Base-by-base conservation (phyloP, 2,888 invertebrate species). In the Phortica magna region DNA sequence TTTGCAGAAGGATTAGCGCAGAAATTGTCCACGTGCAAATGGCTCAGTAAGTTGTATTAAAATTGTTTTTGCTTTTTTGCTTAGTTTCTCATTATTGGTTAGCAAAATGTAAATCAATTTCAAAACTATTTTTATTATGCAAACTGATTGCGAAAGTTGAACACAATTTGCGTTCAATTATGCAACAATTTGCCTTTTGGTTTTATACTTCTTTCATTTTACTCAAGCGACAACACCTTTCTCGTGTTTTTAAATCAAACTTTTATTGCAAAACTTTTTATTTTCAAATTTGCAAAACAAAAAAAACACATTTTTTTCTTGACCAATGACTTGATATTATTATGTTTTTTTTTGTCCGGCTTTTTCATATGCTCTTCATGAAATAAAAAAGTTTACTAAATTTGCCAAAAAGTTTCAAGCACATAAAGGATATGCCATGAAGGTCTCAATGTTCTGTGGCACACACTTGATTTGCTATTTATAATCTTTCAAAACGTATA, bases 121-220 rank as follows among this genome's bases (percentile, higher is more conserved):
- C 48, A 12, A 48, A 9, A 0, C 48, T 0, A 12, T 9, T 48
- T 43, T 48, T 48, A 14, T 48, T 48, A 48, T 9, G 48, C 14
- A 48, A 14, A 14, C 48, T 48, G 48, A 12, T 48, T 48, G 48
- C 48, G 48, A 12, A 48, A 14, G 48, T 48, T 48, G 14, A 48
- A 61, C 61, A 22, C 22, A 61, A 61, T 61, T 61, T 61, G 4
- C 61, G n/a, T 22, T 61, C 22, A 61, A 61, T 61, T 61, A 61
- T 61, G 22, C 22, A 61, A 22, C 61, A 61, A 61, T 61, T 61
- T 61, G 22, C 22, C 19, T 17, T 9, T 9, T 61, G 22, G 14
- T 7, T 48, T 48, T 48, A 48, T 9, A 48, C 48, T 9, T 14
- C 10, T 14, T 14, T 14, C 14, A 9, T 12, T 48, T 14, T 9